Base-by-base conservation (phyloP, 2,888 invertebrate species). In the Hemaris fuciformis region DNA sequence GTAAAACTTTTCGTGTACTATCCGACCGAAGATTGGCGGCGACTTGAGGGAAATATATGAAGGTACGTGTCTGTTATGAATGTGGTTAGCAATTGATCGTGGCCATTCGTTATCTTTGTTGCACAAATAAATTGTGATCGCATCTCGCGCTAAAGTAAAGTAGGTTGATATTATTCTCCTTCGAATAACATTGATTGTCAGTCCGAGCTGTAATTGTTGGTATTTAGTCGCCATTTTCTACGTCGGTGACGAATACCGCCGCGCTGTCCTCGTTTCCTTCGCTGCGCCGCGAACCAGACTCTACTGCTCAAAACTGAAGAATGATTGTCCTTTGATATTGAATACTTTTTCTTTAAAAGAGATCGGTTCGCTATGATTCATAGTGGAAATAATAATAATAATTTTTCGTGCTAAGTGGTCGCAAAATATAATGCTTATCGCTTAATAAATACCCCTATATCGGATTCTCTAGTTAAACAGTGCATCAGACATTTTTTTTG, bases 161-260 rank as follows among this genome's bases (percentile, higher is more conserved):
- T 78, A 66, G 72, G 70, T 71, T 77, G 68, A 74, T 75, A 69
- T 63, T 66, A 70, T 76, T 79, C 70, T 75, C 69, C 72, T 76
- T 77, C 66, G 71, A 70, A 72, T 78, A 79, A 82, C 75, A 79
- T 80, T 80, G 80, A 80, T 81, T 79, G 70, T 66, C 71, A 77
- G 73, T 77, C 73, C 76, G 73, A 84, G 76, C 77, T 85, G 85
- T 89, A 90, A 89, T 91, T 91, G 88, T 89, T 90, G 86, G 89
- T 90, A 90, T 91, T 91, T 89, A 91, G 90, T 91, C 91, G 91
- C 91, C 91, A 91, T 92, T 91, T 92, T 91, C 91, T 91, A 91
- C 88, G 80, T 86, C 85, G 87, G 88, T 92, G 91, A 92, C 91
- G 91, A 91, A 90, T 89, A 86, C 86, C 80, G 70, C 85, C 84